Conservation (phyloP, 1,140 invertebrate genomes). For the Psilanteris sp. region DNA sequence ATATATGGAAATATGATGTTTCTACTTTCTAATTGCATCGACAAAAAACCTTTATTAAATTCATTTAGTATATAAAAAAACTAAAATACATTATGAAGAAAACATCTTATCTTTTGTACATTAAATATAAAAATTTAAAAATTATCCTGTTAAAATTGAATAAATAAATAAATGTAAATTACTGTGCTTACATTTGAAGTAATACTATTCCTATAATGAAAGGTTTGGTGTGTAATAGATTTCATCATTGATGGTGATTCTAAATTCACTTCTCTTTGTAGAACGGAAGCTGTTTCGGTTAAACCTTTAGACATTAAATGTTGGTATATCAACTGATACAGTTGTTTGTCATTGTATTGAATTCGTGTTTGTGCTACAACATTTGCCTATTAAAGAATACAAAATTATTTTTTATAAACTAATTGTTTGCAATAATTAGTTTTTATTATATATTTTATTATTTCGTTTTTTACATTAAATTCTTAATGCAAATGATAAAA, state of each 20-base stretch:
- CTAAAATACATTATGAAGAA: too few relatives aligned
- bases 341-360: constrained; percentile 94
- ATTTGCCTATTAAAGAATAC: constrained; percentile 87
- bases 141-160: not conserved
- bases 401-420: too few relatives aligned
- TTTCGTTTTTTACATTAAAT: too few relatives aligned
- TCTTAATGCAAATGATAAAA: too few relatives aligned
- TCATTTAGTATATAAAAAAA: too few relatives aligned
- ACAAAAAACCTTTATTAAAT: too few relatives aligned
- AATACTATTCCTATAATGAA: constrained; percentile 80
- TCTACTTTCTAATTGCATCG: too few relatives aligned
- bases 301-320: constrained; percentile 91
- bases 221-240: constrained; percentile 81
- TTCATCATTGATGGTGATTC: constrained; percentile 77
- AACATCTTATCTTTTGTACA: too few relatives aligned
- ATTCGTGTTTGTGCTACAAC: constrained; percentile 97
- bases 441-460: too few relatives aligned
- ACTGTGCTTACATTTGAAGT: constrained; percentile 72
- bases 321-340: constrained; percentile 94
- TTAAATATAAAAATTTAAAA: too few relatives aligned
- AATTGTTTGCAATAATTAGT: too few relatives aligned
- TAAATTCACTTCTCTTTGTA: constrained; percentile 88
- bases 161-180: not conserved
- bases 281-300: constrained; percentile 84
- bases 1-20: too few relatives aligned